Base-by-base conservation (phyloP, 2,113 vertebrate species). In the Epinephelus cyanopodus region DNA sequence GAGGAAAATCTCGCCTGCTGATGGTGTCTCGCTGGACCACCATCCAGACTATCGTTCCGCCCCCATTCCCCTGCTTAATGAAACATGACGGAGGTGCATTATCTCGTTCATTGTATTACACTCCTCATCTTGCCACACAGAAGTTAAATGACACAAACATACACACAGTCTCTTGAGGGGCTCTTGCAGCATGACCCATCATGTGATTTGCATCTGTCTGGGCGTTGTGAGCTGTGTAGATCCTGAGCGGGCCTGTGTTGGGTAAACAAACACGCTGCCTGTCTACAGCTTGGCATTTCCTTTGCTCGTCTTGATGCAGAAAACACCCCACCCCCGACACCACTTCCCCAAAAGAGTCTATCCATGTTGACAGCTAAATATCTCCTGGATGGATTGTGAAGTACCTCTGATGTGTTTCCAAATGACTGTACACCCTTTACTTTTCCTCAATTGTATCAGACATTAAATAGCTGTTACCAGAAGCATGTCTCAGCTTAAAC, bases 251-350 rank as follows among this genome's bases (percentile, higher is more conserved):
- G 33, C 80, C 71, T 63, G 75, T 90, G 83, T 91, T 88, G 82
- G 74, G 78, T 92, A 94, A 93, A 93, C 90, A 93, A 88, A 90
- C 86, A 67, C 8, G 17, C 81, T 23, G 76, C 45, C 76, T 89
- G 85, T 90, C 84, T 87, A 62, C 86, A 69, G 57, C 63, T 65
- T 67, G 90, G 87, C 85, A 90, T 93, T 94, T 90, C 92, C 92
- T 89, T 69, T 76, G 47, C 88, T 78, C 64, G 27, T 74, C 70
- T 53, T 48, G 66, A 75, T 79, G 58, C 62, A 48, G 73, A 67
- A 67, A 77, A 29, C 50, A 17, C 47, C 42, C 68, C 5, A 6
- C 23, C 2, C 21, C 17, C 14, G 3, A 15, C 47, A 17, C n/a
- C 12, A 7, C n/a, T 48, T 15, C 52, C 69, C 58, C n/a, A 69